Evolutionary conservation across 2,797 vertebrate species (phyloP).

Genomic region (Catharus ustulatus): DNA sequence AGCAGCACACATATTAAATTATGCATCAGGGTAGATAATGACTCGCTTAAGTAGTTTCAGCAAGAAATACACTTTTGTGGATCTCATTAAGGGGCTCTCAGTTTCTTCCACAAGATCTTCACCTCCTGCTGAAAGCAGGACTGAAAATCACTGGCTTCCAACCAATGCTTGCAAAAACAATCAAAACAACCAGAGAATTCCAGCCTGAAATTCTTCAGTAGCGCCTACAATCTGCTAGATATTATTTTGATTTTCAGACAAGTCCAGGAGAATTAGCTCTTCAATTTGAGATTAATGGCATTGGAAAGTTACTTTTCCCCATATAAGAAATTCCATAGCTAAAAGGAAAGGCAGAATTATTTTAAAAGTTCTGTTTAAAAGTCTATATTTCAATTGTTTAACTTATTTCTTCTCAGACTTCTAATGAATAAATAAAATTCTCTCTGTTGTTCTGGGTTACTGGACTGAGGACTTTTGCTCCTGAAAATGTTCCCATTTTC

Average conservation of each 20-base stretch:
- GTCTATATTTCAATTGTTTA: background rate
- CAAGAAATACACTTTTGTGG: constrained; percentile 5
- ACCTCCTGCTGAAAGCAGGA: background rate
- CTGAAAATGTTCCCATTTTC: background rate
- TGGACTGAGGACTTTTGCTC: background rate
- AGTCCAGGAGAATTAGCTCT: background rate
- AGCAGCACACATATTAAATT: background rate
- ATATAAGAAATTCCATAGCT: background rate
- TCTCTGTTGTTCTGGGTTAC: background rate
- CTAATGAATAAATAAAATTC: background rate
- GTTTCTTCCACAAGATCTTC: background rate
- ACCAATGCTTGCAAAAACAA: background rate
- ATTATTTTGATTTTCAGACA: background rate
- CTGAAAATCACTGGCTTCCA: background rate
- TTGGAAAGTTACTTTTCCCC: background rate
- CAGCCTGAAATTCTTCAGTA: background rate
- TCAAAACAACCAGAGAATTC: background rate
- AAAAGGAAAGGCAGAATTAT: background rate
- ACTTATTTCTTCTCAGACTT: background rate
- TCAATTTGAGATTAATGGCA: background rate
- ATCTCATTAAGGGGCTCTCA: background rate
- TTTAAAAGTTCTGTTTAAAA: background rate
- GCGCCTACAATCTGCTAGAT: background rate
- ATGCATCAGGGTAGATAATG: constrained; percentile 6
- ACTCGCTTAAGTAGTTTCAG: constrained; percentile 2